Percentiles rank a stretch among this genome's conserved stretches.
These are phyloP conservation scores for Spheniscus humboldti DNA, from an alignment of 2,797 vertebrate genomes.

Conservation along the genomic window DNA sequence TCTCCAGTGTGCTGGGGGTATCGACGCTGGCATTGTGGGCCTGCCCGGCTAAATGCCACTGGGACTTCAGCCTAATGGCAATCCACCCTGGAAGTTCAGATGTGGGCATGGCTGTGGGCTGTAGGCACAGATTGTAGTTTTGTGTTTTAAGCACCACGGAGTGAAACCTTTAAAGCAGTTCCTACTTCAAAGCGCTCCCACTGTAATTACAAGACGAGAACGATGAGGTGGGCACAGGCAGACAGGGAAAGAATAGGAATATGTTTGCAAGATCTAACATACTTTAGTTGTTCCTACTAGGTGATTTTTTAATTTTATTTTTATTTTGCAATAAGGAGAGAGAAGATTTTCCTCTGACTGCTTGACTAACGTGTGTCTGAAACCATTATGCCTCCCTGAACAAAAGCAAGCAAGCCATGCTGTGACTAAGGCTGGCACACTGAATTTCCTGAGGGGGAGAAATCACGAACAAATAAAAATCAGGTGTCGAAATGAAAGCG, in stretches of 20 bases:
- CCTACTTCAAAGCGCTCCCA: background rate
- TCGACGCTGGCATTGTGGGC: rapidly evolving
- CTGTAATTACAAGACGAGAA: background rate
- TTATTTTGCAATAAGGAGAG: background rate
- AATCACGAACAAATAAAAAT: background rate
- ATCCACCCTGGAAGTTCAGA: background rate
- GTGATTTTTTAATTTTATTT: background rate
- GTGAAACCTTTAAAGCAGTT: background rate
- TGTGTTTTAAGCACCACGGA: background rate
- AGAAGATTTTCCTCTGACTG: background rate
- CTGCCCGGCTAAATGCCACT: background rate
- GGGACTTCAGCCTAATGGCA: background rate
- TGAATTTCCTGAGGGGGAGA: background rate
- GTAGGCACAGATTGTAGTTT: background rate
- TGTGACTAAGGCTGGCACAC: background rate
- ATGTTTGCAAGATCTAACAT: background rate
- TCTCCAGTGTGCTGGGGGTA: background rate
- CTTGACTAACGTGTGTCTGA: background rate
- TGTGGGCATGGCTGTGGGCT: rapidly evolving
- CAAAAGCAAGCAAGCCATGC: background rate
- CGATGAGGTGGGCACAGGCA: background rate
- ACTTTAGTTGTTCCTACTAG: background rate
- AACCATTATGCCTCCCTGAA: background rate
- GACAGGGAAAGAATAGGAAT: background rate
- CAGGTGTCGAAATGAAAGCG: background rate